phyloP scores from a whole-genome alignment of 2,888 invertebrate genomes.

The Zootermopsis nevadensis region DNA sequence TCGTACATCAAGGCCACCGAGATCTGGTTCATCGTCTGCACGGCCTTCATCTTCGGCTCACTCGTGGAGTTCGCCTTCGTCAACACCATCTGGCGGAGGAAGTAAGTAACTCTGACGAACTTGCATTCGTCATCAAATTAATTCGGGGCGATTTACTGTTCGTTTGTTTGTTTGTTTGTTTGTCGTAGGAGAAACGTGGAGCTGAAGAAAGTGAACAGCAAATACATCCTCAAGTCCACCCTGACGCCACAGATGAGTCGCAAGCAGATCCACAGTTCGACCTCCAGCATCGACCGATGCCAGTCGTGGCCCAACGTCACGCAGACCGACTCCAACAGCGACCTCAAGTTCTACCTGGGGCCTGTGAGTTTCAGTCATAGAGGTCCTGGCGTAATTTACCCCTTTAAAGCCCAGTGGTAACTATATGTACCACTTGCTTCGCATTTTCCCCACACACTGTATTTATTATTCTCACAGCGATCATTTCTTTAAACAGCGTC shows the following conservation, averaged over 20 bases:
- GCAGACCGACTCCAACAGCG: constrained; percentile 66
- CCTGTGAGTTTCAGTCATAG: constrained; percentile 45
- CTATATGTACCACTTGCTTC: no score
- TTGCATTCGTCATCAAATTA: no score
- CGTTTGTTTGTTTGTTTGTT: background rate
- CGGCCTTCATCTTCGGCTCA: constrained; percentile 85
- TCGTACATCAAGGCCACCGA: constrained; percentile 92
- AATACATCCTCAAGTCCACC: constrained; percentile 85
- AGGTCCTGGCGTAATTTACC: no score
- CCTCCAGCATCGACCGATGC: constrained; percentile 69
- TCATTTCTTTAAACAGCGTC: no score
- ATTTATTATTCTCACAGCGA: no score
- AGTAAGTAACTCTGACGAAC: constrained; percentile 73
- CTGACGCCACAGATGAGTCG: constrained; percentile 81
- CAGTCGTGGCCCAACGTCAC: constrained; percentile 79
- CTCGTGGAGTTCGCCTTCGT: constrained; percentile 90
- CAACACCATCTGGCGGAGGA: constrained; percentile 88
- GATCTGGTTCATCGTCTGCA: constrained; percentile 89
- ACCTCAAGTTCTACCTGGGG: constrained; percentile 48
- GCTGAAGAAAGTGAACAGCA: constrained; percentile 81
- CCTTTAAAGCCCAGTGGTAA: no score
- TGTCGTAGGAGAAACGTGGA: constrained; percentile 74
- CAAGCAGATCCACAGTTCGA: constrained; percentile 69
- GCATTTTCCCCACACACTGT: no score
- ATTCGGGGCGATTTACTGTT: no score